phyloP scores from a whole-genome alignment of 2,888 invertebrate species.

The Leptopilina syphax region DNA sequence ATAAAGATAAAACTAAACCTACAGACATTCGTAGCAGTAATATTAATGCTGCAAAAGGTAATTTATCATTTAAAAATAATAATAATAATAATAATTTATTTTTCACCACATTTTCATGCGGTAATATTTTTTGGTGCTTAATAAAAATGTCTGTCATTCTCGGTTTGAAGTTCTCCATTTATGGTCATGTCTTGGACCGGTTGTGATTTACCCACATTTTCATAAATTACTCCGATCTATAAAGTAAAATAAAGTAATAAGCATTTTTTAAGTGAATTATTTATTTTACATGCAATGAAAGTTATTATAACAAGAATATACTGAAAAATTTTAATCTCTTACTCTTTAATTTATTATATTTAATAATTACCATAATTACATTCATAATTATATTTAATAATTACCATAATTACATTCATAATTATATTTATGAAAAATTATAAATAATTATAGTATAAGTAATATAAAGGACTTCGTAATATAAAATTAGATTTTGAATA shows the following conservation, averaged over 20 bases:
- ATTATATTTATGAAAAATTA: too few relatives aligned
- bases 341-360: too few relatives aligned
- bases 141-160: neutral
- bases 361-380: too few relatives aligned
- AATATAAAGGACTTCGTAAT: too few relatives aligned
- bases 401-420: too few relatives aligned
- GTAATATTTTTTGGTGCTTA: neutral
- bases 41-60: constrained; percentile 99
- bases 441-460: too few relatives aligned
- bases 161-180: constrained; percentile 57
- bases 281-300: too few relatives aligned
- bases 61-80: constrained; percentile 44
- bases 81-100: neutral
- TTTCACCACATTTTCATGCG: neutral
- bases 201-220: constrained; percentile 17
- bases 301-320: too few relatives aligned
- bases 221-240: neutral
- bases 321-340: too few relatives aligned
- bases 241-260: neutral
- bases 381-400: too few relatives aligned
- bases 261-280: neutral
- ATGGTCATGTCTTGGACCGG: constrained; percentile 56
- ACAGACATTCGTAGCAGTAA: constrained; percentile 95
- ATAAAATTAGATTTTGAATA: too few relatives aligned
- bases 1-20: constrained; percentile 96